Percentiles rank a stretch among this genome's conserved stretches.
phyloP scores from a whole-genome alignment of 1,140 invertebrate species.

The Copidosoma floridanum region DNA sequence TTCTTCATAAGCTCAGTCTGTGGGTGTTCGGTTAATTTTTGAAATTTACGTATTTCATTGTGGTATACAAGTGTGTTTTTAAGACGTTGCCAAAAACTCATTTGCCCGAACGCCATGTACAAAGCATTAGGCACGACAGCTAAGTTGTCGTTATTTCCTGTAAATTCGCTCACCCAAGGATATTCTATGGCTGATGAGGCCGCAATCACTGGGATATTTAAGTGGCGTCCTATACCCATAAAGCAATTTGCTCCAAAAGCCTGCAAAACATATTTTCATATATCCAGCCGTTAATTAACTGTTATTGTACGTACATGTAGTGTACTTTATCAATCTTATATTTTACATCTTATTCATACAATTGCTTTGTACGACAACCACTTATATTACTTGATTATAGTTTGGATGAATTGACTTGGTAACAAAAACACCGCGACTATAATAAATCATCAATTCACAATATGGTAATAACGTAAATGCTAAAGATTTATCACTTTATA shows the following conservation, averaged over 20 bases:
- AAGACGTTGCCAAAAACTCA: conserved; percentile 38
- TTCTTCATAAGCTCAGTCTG: conserved; percentile 50
- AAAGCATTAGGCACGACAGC: conserved; percentile 61
- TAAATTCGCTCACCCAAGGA: conserved; percentile 62
- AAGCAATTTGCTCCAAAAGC: conserved; percentile 49
- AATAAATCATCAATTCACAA: too few relatives aligned
- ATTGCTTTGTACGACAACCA: too few relatives aligned
- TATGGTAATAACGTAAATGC: too few relatives aligned
- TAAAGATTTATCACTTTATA: too few relatives aligned
- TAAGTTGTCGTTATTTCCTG: conserved; percentile 61
- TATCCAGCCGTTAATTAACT: too few relatives aligned
- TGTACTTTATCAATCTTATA: too few relatives aligned
- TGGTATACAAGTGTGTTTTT: conserved; percentile 31
- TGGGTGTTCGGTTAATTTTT: conserved; percentile 20
- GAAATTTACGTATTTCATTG: conserved; percentile 12
- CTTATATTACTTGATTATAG: too few relatives aligned
- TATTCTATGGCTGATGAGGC: conserved; percentile 60
- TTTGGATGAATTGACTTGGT: too few relatives aligned
- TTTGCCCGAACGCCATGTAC: conserved; percentile 56
- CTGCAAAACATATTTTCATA: too few relatives aligned
- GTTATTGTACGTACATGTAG: too few relatives aligned
- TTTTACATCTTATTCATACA: too few relatives aligned
- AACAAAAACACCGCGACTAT: too few relatives aligned
- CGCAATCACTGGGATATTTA: conserved; percentile 62
- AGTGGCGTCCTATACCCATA: conserved; percentile 58